Conservation (phyloP, 1,140 invertebrate genomes). For the Aphelenchoides fujianensis region DNA sequence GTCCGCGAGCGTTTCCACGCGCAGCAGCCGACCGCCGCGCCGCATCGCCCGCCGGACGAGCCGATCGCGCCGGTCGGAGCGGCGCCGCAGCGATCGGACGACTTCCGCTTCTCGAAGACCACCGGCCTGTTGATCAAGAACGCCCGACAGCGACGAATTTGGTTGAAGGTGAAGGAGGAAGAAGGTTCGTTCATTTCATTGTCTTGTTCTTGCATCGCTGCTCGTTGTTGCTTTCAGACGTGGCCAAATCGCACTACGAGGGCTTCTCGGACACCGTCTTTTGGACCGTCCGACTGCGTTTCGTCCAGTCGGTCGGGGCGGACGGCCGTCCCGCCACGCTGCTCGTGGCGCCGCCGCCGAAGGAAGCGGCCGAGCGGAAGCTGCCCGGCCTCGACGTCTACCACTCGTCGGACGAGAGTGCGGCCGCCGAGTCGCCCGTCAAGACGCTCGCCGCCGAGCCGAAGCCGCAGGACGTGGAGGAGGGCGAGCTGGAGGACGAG, state of each 20-base stretch:
- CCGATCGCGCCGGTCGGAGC: too few relatives aligned
- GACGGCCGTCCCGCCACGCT: neutral
- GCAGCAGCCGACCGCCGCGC: neutral
- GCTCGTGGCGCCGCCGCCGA: neutral
- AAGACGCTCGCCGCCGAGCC: too few relatives aligned
- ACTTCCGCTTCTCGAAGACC: constrained; percentile 6
- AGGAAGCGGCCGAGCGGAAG: too few relatives aligned
- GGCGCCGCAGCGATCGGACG: constrained; percentile 8
- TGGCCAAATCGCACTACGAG: constrained; percentile 31
- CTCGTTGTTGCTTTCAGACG: too few relatives aligned
- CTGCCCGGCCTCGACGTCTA: neutral
- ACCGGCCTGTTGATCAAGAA: neutral
- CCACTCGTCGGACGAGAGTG: neutral
- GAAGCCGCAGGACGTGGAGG: neutral
- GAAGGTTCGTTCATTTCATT: constrained; percentile 16
- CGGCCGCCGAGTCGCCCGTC: neutral
- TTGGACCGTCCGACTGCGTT: constrained; percentile 33
- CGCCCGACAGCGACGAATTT: neutral
- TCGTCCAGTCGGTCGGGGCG: constrained; percentile 20
- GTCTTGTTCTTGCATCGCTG: neutral
- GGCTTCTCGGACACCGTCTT: constrained; percentile 38
- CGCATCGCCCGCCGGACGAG: neutral
- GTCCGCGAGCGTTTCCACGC: neutral
- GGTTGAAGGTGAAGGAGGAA: constrained; percentile 20
- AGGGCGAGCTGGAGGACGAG: constrained; percentile 21